Percentiles rank a stretch among this genome's conserved stretches.
Evolutionary conservation across 2,888 invertebrate genomes (phyloP).

Genomic region (Drosophila stalkeri): DNA sequence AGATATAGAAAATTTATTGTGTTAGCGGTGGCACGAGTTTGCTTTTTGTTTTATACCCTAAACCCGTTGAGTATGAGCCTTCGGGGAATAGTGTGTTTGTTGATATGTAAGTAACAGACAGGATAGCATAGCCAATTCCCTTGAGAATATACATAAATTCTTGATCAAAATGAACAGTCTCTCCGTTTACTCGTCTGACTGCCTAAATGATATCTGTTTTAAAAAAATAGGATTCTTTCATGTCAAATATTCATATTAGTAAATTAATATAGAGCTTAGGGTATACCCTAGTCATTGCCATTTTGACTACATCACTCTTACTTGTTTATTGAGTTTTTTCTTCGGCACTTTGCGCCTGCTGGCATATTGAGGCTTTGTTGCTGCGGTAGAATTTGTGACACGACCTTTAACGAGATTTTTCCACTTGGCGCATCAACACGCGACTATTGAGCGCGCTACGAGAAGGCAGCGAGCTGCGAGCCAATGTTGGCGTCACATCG

Average conservation of each 20-base stretch:
- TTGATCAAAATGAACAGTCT: too few relatives aligned
- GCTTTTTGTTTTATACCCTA: conserved; percentile 18
- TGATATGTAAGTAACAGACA: background rate
- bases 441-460: conserved; percentile 63
- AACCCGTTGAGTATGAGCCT: background rate
- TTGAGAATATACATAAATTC: background rate
- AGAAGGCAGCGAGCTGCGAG: conserved; percentile 35
- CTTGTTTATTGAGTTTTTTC: conserved; percentile 33
- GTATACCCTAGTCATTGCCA: background rate
- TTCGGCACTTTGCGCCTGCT: conserved; percentile 55
- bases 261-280: background rate
- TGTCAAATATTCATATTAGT: background rate
- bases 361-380: conserved; percentile 56
- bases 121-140: background rate
- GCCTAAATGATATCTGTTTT: too few relatives aligned
- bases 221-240: too few relatives aligned
- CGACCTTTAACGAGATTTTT: conserved; percentile 79
- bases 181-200: too few relatives aligned
- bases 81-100: background rate
- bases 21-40: conserved; percentile 72
- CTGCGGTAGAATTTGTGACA: conserved; percentile 61
- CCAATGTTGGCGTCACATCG: conserved; percentile 60
- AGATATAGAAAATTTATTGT: conserved; percentile 76
- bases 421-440: conserved; percentile 75
- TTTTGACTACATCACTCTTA: background rate